A percentile compares a stretch with the other conserved stretches of the same genome.
These are phyloP conservation scores for Lasioglossum lativentre DNA, from an alignment of 2,888 invertebrate genomes.

Conservation along the genomic window DNA sequence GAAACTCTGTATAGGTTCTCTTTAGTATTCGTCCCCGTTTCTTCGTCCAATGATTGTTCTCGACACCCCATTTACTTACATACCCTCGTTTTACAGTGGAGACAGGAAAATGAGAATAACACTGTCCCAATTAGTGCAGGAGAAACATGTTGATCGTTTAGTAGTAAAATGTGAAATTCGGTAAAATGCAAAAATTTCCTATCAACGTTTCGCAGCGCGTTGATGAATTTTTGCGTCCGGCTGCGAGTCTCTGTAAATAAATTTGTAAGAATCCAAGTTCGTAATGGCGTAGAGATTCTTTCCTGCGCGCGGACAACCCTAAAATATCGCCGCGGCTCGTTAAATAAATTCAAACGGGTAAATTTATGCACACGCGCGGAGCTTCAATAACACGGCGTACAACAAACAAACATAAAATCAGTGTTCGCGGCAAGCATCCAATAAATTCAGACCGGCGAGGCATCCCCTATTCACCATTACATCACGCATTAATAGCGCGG, in stretches of 20 bases:
- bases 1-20: no score
- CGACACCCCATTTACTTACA: no score
- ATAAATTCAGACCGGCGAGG: not conserved
- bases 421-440: conserved; percentile 9
- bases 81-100: no score
- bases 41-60: no score
- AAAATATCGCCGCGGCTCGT: not conserved
- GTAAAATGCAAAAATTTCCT: not conserved
- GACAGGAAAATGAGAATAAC: no score
- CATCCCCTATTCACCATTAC: conserved; percentile 7
- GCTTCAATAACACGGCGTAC: not conserved
- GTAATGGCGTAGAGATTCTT: not conserved
- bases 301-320: not conserved
- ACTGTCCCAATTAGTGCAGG: no score
- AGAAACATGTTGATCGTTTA: no score
- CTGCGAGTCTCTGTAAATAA: not conserved
- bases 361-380: not conserved
- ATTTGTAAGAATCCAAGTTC: not conserved
- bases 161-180: no score
- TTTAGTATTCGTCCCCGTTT: no score
- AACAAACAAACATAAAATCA: conserved; percentile 10
- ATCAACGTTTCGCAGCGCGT: not conserved
- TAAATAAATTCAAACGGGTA: not conserved
- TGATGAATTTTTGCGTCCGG: not conserved
- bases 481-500: conserved; percentile 4